Conservation (phyloP, 2,888 invertebrate genomes). For the Chymomyza caudatula region DNA sequence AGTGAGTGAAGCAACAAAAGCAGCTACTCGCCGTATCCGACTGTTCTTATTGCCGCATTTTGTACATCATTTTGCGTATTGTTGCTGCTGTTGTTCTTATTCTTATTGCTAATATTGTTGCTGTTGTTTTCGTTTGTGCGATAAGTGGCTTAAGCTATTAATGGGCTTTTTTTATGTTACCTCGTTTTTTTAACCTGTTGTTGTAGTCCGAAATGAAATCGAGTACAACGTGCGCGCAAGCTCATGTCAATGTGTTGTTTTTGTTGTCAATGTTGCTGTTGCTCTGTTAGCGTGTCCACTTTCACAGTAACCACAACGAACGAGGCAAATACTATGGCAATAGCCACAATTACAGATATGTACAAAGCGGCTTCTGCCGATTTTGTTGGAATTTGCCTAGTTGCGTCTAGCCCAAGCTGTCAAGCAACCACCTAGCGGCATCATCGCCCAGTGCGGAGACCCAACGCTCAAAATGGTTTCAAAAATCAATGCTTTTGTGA, state of each 20-base stretch:
- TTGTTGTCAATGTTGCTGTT: constrained; percentile 25
- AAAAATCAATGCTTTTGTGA: constrained; percentile 68
- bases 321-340: constrained; percentile 14
- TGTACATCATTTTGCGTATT: constrained; percentile 42
- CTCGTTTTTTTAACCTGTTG: constrained; percentile 27
- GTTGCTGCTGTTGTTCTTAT: constrained; percentile 27
- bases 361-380: constrained; percentile 45
- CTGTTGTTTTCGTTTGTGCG: constrained; percentile 38
- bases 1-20: constrained; percentile 35
- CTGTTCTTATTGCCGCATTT: constrained; percentile 46
- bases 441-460: neutral
- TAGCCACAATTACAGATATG: constrained; percentile 20
- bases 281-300: constrained; percentile 53
- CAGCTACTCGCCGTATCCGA: constrained; percentile 22
- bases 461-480: constrained; percentile 66
- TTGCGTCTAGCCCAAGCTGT: constrained; percentile 39
- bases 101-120: constrained; percentile 3
- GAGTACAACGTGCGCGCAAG: constrained; percentile 60
- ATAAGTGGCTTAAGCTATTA: constrained; percentile 73
- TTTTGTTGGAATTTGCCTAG: constrained; percentile 61
- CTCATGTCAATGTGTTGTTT: constrained; percentile 43
- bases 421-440: neutral
- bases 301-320: constrained; percentile 55
- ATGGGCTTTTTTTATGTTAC: constrained; percentile 56
- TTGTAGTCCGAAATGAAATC: constrained; percentile 57